These are phyloP conservation scores for Agrilus biguttatus DNA, from an alignment of 2,888 invertebrate genomes.

Conservation along the genomic window DNA sequence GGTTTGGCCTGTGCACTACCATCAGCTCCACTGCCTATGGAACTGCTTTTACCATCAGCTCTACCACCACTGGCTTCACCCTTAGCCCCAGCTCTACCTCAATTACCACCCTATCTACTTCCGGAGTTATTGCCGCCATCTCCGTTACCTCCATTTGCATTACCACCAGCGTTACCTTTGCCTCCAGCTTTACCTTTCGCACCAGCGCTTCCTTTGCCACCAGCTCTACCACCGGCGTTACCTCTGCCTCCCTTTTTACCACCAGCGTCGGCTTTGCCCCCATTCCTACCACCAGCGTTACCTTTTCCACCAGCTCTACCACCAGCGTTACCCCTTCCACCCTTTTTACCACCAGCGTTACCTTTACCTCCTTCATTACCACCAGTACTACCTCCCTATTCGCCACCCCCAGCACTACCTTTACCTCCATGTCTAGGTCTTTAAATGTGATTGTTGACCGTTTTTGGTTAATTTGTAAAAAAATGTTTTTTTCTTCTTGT, in stretches of 20 bases:
- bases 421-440: too few relatives aligned
- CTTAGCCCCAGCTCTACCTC: neutral
- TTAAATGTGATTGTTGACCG: too few relatives aligned
- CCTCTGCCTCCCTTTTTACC: neutral
- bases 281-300: neutral
- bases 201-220: neutral
- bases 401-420: too few relatives aligned
- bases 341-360: too few relatives aligned
- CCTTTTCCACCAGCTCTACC: neutral
- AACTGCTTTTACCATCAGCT: too few relatives aligned
- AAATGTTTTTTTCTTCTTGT: too few relatives aligned
- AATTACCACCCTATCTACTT: too few relatives aligned
- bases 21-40: too few relatives aligned
- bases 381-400: neutral
- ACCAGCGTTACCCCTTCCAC: neutral
- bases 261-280: too few relatives aligned
- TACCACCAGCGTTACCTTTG: neutral
- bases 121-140: too few relatives aligned
- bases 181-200: neutral
- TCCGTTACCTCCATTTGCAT: too few relatives aligned
- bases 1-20: neutral
- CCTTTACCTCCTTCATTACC: neutral
- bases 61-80: neutral
- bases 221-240: neutral
- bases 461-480: too few relatives aligned